phyloP scores from a whole-genome alignment of 2,113 vertebrate genomes.

The Zapornia atra region DNA sequence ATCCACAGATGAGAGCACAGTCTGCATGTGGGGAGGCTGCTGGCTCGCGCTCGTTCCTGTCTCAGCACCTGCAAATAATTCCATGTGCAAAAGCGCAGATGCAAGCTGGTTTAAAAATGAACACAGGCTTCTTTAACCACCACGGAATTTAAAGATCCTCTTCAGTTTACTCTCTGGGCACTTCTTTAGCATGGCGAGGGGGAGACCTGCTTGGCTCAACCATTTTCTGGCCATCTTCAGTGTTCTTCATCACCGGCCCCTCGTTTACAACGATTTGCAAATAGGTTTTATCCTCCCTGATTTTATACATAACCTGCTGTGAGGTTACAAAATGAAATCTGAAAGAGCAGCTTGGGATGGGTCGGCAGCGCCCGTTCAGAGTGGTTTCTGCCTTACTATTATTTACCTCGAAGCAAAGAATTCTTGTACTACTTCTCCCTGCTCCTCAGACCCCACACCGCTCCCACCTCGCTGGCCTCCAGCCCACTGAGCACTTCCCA shows the following conservation, averaged over 20 bases:
- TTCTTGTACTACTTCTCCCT: not conserved
- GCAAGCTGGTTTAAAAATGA: not conserved
- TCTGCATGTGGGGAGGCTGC: not conserved
- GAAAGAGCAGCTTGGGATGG: not conserved
- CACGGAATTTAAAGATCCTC: not conserved
- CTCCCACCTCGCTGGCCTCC: not conserved
- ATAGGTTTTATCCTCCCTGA: not conserved
- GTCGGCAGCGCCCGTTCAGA: not conserved
- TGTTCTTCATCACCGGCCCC: not conserved
- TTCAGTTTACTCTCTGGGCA: not conserved
- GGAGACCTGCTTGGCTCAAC: not conserved
- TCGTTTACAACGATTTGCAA: not conserved
- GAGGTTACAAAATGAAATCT: not conserved
- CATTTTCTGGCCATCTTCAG: not conserved
- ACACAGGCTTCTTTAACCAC: not conserved
- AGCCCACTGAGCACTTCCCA: not conserved
- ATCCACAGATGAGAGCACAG: constrained; percentile 8
- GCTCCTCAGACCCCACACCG: not conserved
- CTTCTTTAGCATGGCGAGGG: not conserved
- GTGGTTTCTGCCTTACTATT: not conserved
- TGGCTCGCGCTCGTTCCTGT: not conserved
- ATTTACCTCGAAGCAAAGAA: not conserved
- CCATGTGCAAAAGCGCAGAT: not conserved
- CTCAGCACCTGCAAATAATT: not conserved
- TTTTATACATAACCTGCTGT: not conserved